phyloP scores from a whole-genome alignment of 53 echinoderm and acorn worm genomes.

The Mesocentrotus franciscanus region DNA sequence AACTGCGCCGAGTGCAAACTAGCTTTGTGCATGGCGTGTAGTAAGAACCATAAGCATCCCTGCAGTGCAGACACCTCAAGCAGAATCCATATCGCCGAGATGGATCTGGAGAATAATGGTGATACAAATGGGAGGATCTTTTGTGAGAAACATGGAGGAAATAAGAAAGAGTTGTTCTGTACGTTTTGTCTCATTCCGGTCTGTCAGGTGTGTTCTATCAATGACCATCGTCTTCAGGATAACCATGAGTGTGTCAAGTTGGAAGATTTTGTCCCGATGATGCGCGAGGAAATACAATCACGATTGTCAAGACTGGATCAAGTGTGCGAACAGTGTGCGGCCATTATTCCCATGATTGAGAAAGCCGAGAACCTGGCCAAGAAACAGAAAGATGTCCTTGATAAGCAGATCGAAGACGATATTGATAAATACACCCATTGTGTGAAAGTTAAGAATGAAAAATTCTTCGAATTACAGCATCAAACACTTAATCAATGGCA shows the following conservation, averaged over 20 bases:
- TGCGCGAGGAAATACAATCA: background rate
- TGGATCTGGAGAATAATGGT: background rate
- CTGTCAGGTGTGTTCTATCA: background rate
- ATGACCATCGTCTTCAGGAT: background rate
- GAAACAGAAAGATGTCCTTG: background rate
- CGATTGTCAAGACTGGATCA: background rate
- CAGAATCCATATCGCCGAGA: too few relatives aligned
- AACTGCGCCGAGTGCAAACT: background rate
- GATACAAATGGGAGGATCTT: background rate
- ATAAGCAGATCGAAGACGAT: background rate
- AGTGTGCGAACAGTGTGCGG: background rate
- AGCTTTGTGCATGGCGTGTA: too few relatives aligned
- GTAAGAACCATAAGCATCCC: too few relatives aligned
- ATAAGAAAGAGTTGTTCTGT: background rate
- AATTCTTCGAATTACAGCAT: background rate
- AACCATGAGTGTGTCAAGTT: background rate
- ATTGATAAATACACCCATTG: background rate
- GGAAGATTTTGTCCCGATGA: too few relatives aligned
- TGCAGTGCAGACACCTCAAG: too few relatives aligned
- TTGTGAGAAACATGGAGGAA: background rate
- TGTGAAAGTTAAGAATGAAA: background rate
- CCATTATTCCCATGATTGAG: background rate
- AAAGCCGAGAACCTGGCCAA: too few relatives aligned
- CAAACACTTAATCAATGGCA: background rate
- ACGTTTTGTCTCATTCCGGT: background rate